phyloP scores from a whole-genome alignment of 2,888 invertebrate genomes.

The Hoplodrina ambigua region DNA sequence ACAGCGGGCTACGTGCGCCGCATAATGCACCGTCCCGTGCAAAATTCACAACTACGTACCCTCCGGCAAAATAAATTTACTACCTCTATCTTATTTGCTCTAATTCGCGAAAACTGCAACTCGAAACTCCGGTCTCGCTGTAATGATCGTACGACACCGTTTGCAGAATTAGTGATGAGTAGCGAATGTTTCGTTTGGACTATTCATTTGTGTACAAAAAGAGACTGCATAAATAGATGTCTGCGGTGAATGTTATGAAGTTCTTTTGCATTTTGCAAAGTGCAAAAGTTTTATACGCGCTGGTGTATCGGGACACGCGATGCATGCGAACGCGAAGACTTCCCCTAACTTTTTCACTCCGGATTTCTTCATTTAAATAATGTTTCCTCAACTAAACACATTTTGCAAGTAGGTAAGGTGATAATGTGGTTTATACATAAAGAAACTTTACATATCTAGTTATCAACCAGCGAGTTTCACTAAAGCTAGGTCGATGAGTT shows the following conservation, averaged over 20 bases:
- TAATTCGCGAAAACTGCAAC: conserved; percentile 84
- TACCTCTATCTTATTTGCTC: conserved; percentile 88
- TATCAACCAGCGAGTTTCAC: background rate
- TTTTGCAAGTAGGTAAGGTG: conserved; percentile 53
- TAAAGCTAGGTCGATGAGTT: background rate
- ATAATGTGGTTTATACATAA: conserved; percentile 43
- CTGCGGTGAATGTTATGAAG: conserved; percentile 77
- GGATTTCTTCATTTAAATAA: conserved; percentile 82
- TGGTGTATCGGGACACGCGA: conserved; percentile 78
- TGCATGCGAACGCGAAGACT: conserved; percentile 77
- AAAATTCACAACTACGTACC: conserved; percentile 88
- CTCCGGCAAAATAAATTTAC: conserved; percentile 87
- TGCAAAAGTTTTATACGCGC: conserved; percentile 83
- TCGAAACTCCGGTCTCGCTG: conserved; percentile 72
- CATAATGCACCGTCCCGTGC: conserved; percentile 87
- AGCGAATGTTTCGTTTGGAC: conserved; percentile 62
- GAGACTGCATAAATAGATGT: conserved; percentile 69
- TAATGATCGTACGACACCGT: conserved; percentile 74
- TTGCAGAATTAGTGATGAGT: conserved; percentile 71
- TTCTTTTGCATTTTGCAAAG: conserved; percentile 86
- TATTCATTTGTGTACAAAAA: conserved; percentile 67
- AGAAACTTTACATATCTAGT: conserved; percentile 10
- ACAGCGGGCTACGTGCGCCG: conserved; percentile 87
- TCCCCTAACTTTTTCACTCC: conserved; percentile 79
- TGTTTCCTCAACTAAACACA: conserved; percentile 77